Base-by-base conservation (phyloP, 2,888 invertebrate genomes). In the Drosophila aldrichi region DNA sequence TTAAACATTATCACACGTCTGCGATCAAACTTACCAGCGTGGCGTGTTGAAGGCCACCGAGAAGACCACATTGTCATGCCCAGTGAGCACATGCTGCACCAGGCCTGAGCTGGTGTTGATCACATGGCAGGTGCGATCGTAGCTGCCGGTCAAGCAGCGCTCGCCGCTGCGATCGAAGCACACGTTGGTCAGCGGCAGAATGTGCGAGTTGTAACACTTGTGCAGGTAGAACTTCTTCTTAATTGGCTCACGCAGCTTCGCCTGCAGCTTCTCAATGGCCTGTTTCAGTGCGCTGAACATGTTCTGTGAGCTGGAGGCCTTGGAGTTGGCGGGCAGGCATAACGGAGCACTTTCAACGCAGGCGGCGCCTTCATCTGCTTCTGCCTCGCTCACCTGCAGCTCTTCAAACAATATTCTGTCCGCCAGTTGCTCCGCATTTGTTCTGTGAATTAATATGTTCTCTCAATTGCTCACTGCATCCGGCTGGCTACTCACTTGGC, bases 21-120 rank as follows among this genome's bases (percentile, higher is more conserved):
- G 2, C 2, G 8, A 8, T 0, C 7, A 0, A 9, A 49, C 94
- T 93, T 90, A 96, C 97, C 96, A 96, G 77, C 94, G 93, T 10
- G 96, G 96, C 86, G 95, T 95, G 92, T 96, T 97, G 92, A 96
- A 97, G 52, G 95, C 94, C 43, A 97, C 96, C 12, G 96, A 95
- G 92, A 96, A 97, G 12, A 97, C 97, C 60, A 96, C 96, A 93
- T 97, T 97, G 81, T 95, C 95, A 85, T 97, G 97, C 20, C 96
- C 96, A 38, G 94, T 93, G 41, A 97, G 94, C 8, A 95, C 95
- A 89, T 94, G 94, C 83, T 96, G 92, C 91, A 96, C 96, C 70
- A 93, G 94, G 46, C 96, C 96, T 14, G 94, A 94, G 71, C 95
- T 95, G 71, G 96, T 95, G 92, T 96, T 94, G 95, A 97, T 96